Evolutionary conservation across 2,888 invertebrate genomes (phyloP).

Genomic region (Drosophila incognita): DNA sequence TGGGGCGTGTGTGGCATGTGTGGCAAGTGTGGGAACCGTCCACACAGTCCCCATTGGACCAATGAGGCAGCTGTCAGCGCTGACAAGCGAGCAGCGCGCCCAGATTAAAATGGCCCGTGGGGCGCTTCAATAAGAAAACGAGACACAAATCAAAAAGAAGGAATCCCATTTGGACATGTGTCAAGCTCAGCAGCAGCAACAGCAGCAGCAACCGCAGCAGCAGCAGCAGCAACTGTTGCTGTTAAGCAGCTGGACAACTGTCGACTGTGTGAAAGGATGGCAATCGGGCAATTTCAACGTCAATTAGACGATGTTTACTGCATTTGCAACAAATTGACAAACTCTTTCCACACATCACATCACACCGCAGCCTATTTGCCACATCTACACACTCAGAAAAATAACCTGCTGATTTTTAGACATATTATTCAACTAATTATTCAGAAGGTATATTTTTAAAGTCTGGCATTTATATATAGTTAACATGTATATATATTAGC

Average conservation of each 20-base stretch:
- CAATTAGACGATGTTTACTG: slow-evolving; percentile 80
- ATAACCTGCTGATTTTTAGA: neutral
- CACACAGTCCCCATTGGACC: slow-evolving; percentile 50
- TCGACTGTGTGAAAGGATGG: slow-evolving; percentile 4
- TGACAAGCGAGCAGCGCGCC: slow-evolving; percentile 42
- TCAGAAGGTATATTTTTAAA: neutral
- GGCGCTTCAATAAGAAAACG: slow-evolving; percentile 36
- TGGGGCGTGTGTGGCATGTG: slow-evolving; percentile 2
- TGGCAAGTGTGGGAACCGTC: neutral
- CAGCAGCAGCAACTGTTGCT: slow-evolving; percentile 21
- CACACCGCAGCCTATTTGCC: slow-evolving; percentile 23
- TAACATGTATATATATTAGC: too few relatives aligned
- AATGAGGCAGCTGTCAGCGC: slow-evolving; percentile 65
- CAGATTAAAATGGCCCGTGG: slow-evolving; percentile 57
- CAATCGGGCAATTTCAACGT: slow-evolving; percentile 70
- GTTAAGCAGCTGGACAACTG: neutral
- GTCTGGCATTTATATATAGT: too few relatives aligned
- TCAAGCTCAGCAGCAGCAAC: slow-evolving; percentile 58
- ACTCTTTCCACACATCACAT: slow-evolving; percentile 29
- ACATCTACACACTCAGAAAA: slow-evolving; percentile 13
- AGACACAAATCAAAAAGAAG: slow-evolving; percentile 42
- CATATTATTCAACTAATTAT: neutral
- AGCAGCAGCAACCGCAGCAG: slow-evolving; percentile 4
- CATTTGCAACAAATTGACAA: slow-evolving; percentile 80
- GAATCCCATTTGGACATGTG: slow-evolving; percentile 67